Percentiles rank a stretch among this genome's conserved stretches.
Conservation (phyloP, 2,113 vertebrate species). For the Daboia siamensis region DNA sequence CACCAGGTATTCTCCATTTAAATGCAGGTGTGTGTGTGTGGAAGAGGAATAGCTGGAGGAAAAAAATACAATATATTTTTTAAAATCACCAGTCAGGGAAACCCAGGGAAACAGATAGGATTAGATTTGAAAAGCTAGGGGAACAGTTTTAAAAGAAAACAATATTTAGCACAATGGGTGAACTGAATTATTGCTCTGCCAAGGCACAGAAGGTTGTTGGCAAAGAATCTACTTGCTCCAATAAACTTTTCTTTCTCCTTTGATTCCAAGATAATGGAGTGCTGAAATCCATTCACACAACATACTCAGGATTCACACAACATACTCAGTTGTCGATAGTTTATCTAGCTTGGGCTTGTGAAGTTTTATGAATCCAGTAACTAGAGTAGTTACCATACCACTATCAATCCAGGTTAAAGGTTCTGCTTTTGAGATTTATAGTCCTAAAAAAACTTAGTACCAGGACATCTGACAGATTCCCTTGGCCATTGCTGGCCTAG, state of each 20-base stretch:
- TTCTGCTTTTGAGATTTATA: not conserved
- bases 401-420: not conserved
- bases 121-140: not conserved
- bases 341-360: not conserved
- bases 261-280: not conserved
- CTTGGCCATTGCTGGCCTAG: not conserved
- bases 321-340: not conserved
- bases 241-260: not conserved
- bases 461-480: not conserved
- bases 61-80: not conserved
- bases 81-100: not conserved
- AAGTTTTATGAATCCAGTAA: not conserved
- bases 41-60: not conserved
- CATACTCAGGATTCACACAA: not conserved
- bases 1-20: not conserved
- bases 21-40: not conserved
- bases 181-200: not conserved
- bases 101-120: not conserved
- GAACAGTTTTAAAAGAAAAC: not conserved
- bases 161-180: not conserved
- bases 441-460: not conserved
- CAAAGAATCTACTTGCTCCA: not conserved
- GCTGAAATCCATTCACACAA: not conserved
- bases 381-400: not conserved
- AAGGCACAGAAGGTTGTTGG: not conserved